Evolutionary conservation across 2,888 invertebrate genomes (phyloP).

Genomic region (Brenthis daphne): DNA sequence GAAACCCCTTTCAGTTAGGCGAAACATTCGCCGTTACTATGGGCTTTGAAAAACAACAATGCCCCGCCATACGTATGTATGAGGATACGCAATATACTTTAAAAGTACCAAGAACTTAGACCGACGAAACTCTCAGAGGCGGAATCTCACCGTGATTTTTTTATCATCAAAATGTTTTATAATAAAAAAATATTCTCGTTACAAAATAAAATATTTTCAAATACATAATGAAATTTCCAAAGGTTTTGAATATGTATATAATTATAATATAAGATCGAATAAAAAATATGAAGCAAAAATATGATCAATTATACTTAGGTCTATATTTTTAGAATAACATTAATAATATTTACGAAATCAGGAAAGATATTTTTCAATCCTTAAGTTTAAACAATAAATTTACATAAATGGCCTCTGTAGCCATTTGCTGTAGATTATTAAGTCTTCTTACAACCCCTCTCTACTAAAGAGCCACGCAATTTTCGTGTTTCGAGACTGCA

Average conservation of each 20-base stretch:
- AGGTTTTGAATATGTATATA: no score
- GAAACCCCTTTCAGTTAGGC: constrained; percentile 63
- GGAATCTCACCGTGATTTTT: not conserved
- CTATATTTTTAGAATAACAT: no score
- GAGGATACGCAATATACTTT: constrained; percentile 76
- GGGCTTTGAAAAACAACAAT: constrained; percentile 80
- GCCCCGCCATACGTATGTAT: constrained; percentile 66
- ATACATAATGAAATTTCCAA: no score
- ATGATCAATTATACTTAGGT: no score
- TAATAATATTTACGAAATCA: not conserved
- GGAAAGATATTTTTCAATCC: no score
- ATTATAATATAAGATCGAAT: no score
- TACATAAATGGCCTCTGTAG: constrained; percentile 49
- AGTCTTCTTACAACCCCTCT: constrained; percentile 68
- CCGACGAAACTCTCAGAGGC: constrained; percentile 45
- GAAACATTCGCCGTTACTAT: constrained; percentile 55
- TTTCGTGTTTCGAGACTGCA: constrained; percentile 81
- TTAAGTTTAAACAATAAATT: constrained; percentile 14
- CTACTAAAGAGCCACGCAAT: constrained; percentile 81
- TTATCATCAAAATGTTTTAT: not conserved
- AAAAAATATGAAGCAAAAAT: no score
- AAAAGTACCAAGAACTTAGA: constrained; percentile 62
- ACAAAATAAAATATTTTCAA: no score
- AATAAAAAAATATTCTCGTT: no score
- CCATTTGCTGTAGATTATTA: constrained; percentile 58